Percentiles rank a stretch among this genome's conserved stretches.
Evolutionary conservation across 1,140 invertebrate genomes (phyloP).

Genomic region (Pseudomyrmex concolor): DNA sequence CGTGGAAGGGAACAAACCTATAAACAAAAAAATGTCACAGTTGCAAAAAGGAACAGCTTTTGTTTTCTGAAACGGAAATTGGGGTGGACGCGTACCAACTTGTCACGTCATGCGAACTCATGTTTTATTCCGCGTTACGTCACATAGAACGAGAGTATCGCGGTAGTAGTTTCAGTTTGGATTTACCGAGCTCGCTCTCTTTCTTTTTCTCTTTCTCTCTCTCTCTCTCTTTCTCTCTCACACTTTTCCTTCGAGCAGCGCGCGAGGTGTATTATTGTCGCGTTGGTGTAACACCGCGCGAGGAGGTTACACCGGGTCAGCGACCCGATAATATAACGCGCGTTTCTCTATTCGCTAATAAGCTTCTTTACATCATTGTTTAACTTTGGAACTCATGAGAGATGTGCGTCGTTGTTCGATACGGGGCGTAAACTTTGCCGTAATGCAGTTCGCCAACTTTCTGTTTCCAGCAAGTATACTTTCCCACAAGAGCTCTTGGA

Average conservation of each 20-base stretch:
- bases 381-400: constrained; percentile 45
- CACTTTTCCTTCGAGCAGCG: background rate
- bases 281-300: background rate
- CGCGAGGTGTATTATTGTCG: constrained; percentile 31
- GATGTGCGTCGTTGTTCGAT: constrained; percentile 45
- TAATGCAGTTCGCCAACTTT: constrained; percentile 56
- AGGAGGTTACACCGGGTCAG: constrained; percentile 20
- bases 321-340: constrained; percentile 36
- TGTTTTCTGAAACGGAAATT: constrained; percentile 14
- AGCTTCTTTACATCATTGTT: constrained; percentile 59
- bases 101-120: constrained; percentile 26
- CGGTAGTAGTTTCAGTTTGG: constrained; percentile 35
- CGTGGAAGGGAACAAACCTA: background rate
- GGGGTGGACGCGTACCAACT: constrained; percentile 20
- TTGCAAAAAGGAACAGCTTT: background rate
- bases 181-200: background rate
- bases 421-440: constrained; percentile 50
- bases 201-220: background rate
- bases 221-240: background rate
- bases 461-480: constrained; percentile 32
- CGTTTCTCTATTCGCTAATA: constrained; percentile 48
- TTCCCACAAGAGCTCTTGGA: constrained; percentile 44
- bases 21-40: background rate
- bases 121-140: constrained; percentile 51
- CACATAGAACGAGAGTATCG: constrained; percentile 12